phyloP scores from a whole-genome alignment of 2,797 vertebrate genomes.

The Acipenser transmontanus region DNA sequence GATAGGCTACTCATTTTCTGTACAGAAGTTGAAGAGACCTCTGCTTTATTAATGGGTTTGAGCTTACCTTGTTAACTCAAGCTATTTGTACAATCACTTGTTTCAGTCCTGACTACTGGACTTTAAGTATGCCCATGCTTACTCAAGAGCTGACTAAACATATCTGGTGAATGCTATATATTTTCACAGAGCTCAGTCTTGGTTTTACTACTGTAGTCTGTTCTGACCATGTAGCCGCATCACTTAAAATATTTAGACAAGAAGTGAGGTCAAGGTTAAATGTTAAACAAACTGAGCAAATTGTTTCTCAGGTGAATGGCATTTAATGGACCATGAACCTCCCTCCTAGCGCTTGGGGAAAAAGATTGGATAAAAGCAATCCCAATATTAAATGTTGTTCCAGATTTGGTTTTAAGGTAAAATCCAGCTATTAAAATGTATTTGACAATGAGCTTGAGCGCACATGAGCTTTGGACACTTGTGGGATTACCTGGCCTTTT shows the following conservation, averaged over 20 bases:
- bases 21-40: no score
- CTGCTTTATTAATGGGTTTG: constrained; percentile 57
- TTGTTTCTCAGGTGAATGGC: constrained; percentile 27
- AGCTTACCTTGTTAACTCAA: constrained; percentile 51
- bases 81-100: constrained; percentile 45
- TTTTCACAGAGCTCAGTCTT: background rate
- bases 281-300: constrained; percentile 33
- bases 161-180: background rate
- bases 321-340: constrained; percentile 19
- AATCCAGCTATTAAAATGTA: no score
- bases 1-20: no score
- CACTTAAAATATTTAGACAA: constrained; percentile 30
- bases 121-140: constrained; percentile 59
- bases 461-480: no score
- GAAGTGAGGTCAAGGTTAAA: constrained; percentile 36
- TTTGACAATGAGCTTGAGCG: no score
- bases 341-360: background rate
- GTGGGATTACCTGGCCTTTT: no score
- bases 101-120: constrained; percentile 54
- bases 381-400: background rate
- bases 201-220: constrained; percentile 18
- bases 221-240: constrained; percentile 18
- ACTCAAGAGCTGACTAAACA: constrained; percentile 51
- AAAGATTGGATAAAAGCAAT: constrained; percentile 14
- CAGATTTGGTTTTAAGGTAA: no score